Evolutionary conservation across 2,888 invertebrate genomes (phyloP), one percentile per base, ranked within the genome.

Genomic region (Siphonodentalium dalli): DNA sequence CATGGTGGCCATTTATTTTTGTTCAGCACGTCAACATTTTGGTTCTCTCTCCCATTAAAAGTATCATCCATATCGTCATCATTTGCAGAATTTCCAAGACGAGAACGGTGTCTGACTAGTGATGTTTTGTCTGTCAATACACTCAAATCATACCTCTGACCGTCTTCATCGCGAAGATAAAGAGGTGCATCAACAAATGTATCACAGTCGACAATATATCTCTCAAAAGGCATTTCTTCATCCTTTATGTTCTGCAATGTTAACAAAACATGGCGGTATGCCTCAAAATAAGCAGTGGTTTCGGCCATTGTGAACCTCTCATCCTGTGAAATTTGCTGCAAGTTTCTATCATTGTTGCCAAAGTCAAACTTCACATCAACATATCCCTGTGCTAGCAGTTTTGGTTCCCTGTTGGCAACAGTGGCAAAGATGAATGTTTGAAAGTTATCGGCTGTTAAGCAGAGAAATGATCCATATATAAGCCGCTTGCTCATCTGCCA

Each of bases 221-320:
- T 54, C 38, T 66, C 55, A 20, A 75, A 61, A 9, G 73, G 74
- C 41, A 75, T 40, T 7, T 58, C 45, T 4, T 43, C 43, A n/a
- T 47, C 44, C 35, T 82, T 80, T 45, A 88, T 85, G 5, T 82
- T 81, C 69, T 89, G 87, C 18, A 93, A 74, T n/a, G 88, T 89
- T 63, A 85, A 85, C 45, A 91, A 82, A 0, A 91, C 89, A 70
- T 89, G 87, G 61, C 88, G 85, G 73, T 92, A 93, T 0, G 92
- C 90, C 73, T 92, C 92, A 74, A 92, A 92, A 77, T 89, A 93
- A 0, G 90, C 87, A 44, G 87, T 87, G 42, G 90, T 88, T 77
- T 92, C 91, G 1, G 89, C 86, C 89, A 92, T 89, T 0, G 87
- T 40, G 47, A 71, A 76, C 18, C 33, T 50, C 8, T 64, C 63